Conservation (phyloP, 2,797 vertebrate genomes). For the Amblyraja radiata region DNA sequence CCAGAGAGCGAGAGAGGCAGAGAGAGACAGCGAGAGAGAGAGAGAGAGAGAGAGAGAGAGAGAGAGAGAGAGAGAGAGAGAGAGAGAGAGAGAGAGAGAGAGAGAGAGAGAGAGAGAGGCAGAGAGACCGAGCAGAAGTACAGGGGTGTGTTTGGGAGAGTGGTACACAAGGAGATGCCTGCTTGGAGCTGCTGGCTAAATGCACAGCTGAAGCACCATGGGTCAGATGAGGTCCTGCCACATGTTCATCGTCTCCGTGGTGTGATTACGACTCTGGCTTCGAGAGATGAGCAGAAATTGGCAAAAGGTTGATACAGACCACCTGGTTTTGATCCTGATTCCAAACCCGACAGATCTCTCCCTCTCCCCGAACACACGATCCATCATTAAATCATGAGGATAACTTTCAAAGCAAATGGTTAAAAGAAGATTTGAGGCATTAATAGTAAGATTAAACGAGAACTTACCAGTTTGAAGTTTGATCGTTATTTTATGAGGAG, state of each 20-base stretch:
- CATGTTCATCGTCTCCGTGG: neutral
- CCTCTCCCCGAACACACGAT: neutral
- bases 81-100: too few species aligned
- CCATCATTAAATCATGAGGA: neutral
- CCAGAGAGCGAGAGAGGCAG: too few species aligned
- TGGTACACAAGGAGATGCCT: neutral
- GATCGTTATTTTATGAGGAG: too few species aligned
- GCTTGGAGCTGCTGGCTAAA: neutral
- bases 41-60: too few species aligned
- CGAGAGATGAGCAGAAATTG: neutral
- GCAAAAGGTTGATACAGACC: neutral
- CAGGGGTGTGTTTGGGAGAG: too few species aligned
- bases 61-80: too few species aligned
- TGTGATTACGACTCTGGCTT: neutral
- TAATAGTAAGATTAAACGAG: too few species aligned
- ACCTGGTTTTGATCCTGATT: neutral
- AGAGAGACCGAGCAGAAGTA: too few species aligned
- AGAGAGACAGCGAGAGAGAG: too few species aligned
- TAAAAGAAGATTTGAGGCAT: neutral
- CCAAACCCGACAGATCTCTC: neutral
- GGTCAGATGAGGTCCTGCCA: neutral
- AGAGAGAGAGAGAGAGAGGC: too few species aligned
- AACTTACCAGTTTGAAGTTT: too few species aligned
- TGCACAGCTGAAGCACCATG: neutral
- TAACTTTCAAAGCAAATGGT: neutral